A percentile compares a stretch with the other conserved stretches of the same genome.
phyloP scores from a whole-genome alignment of 2,797 vertebrate genomes.

The Anisognathus igniventris region DNA sequence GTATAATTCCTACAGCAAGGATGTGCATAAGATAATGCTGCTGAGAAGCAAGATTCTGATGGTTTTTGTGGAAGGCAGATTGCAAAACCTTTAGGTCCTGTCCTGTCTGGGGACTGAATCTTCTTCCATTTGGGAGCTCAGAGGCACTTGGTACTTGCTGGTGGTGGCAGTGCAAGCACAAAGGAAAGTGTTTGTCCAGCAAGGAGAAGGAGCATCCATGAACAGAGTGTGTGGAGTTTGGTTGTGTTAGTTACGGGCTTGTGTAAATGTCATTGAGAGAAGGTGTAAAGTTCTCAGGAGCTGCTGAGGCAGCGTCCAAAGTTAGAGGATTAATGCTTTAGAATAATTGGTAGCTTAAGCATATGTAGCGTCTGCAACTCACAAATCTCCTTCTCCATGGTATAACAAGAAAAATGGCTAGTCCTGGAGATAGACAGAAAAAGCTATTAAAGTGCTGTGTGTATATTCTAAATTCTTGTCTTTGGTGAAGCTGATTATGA shows the following conservation, averaged over 20 bases:
- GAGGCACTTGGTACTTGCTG: neutral
- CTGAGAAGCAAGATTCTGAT: neutral
- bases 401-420: neutral
- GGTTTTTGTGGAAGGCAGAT: neutral
- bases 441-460: neutral
- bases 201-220: neutral
- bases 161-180: neutral
- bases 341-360: neutral
- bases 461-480: neutral
- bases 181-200: neutral
- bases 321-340: neutral
- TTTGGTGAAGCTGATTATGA: neutral
- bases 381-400: neutral
- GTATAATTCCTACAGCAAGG: neutral
- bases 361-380: neutral
- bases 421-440: neutral
- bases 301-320: neutral
- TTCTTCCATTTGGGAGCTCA: neutral
- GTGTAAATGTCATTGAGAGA: neutral
- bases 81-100: neutral
- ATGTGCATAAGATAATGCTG: neutral
- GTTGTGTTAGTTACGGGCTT: neutral
- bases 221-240: neutral
- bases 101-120: neutral
- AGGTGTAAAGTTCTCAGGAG: neutral